Conservation (phyloP, 2,797 vertebrate species). For the Poeciliopsis paucimaculata region DNA sequence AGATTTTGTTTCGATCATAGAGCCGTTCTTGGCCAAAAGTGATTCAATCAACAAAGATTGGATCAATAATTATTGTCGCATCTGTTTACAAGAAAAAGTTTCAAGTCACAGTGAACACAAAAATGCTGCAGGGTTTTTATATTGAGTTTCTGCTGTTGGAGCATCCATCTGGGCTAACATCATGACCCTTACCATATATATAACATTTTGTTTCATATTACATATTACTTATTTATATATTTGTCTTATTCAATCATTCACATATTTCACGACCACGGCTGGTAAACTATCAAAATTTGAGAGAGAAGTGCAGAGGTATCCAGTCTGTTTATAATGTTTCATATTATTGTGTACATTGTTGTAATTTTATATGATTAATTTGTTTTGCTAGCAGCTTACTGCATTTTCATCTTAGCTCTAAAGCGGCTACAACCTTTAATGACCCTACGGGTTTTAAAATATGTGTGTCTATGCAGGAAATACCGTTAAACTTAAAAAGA, state of each 20-base stretch:
- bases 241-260: too few species aligned
- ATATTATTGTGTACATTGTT: not conserved
- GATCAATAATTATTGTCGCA: not conserved
- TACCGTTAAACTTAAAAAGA: not conserved
- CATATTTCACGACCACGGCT: too few species aligned
- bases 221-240: too few species aligned
- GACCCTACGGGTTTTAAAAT: not conserved
- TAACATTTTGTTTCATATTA: too few species aligned
- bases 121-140: not conserved
- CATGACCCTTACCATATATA: too few species aligned
- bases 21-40: constrained; percentile 23
- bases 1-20: constrained; percentile 44
- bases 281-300: not conserved
- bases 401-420: not conserved
- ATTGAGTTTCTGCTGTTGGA: not conserved
- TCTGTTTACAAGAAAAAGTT: not conserved
- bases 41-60: constrained; percentile 32
- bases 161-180: not conserved
- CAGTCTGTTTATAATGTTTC: not conserved
- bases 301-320: not conserved
- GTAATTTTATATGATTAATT: not conserved
- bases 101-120: not conserved
- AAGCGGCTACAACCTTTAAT: not conserved
- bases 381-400: not conserved
- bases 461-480: not conserved